Evolutionary conservation across 2,797 vertebrate species (phyloP).

Genomic region (Otolemur crassicaudatus): DNA sequence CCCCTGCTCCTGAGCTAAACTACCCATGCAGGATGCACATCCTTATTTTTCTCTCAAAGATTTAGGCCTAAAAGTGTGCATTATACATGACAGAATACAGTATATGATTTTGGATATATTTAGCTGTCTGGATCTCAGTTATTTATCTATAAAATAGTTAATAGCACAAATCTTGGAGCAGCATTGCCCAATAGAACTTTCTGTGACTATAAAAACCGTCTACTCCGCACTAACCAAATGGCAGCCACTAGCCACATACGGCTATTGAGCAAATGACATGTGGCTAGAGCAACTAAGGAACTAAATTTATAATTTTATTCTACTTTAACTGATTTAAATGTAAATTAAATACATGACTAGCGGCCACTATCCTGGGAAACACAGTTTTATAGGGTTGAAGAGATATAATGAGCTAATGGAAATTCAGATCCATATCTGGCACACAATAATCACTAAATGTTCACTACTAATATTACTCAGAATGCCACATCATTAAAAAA

Average conservation of each 20-base stretch:
- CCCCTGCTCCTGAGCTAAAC: too few relatives aligned
- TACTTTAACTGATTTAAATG: slow-evolving; percentile 32
- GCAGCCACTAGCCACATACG: not conserved
- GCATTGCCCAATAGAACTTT: not conserved
- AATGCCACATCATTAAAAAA: not conserved
- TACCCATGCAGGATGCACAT: too few relatives aligned
- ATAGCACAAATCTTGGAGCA: not conserved
- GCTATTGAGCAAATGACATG: not conserved
- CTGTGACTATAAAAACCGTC: not conserved
- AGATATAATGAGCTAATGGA: not conserved
- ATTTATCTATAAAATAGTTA: not conserved
- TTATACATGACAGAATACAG: too few relatives aligned
- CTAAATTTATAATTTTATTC: not conserved
- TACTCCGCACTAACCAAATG: not conserved
- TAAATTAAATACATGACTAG: not conserved
- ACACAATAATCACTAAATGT: not conserved
- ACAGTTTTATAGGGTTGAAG: not conserved
- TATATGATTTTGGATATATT: not conserved
- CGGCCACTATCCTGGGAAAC: not conserved
- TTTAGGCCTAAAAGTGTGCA: too few relatives aligned
- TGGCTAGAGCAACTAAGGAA: not conserved
- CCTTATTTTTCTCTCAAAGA: too few relatives aligned
- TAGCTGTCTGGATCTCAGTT: not conserved
- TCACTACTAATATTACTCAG: not conserved
- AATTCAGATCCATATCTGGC: not conserved